phyloP scores from a whole-genome alignment of 2,888 invertebrate species.

The Spisula solida region DNA sequence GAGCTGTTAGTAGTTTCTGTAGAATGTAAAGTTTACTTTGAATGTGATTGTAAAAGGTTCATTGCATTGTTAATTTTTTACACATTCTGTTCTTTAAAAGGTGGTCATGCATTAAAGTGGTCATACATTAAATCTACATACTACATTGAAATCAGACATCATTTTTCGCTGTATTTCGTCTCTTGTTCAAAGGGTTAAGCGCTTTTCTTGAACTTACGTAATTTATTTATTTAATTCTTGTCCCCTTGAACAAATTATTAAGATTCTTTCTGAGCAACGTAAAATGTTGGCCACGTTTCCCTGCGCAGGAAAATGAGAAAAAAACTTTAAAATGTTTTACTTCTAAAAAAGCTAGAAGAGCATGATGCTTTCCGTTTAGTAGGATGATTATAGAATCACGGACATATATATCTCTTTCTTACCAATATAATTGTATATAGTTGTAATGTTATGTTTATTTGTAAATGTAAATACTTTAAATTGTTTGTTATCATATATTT shows the following conservation, averaged over 20 bases:
- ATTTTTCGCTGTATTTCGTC: neutral
- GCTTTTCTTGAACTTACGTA: neutral
- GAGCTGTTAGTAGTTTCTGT: no score
- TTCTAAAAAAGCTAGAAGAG: neutral
- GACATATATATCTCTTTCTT: neutral
- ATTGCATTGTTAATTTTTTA: no score
- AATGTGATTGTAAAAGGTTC: no score
- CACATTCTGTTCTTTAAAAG: neutral
- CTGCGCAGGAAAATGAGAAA: neutral
- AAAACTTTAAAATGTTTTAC: neutral
- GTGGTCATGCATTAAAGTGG: neutral
- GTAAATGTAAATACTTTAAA: slow-evolving; percentile 45
- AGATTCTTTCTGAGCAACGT: neutral
- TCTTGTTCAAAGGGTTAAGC: neutral
- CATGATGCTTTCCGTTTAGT: neutral
- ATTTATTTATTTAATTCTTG: slow-evolving; percentile 7
- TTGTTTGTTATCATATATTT: slow-evolving; percentile 31
- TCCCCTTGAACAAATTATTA: neutral
- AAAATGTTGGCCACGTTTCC: no score
- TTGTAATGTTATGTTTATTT: slow-evolving; percentile 44
- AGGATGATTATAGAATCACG: neutral
- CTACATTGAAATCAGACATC: neutral
- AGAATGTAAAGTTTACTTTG: no score
- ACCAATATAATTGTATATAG: slow-evolving; percentile 33
- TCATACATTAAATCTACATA: neutral